These are phyloP conservation scores for Aspidapion aeneum DNA, from an alignment of 2,888 invertebrate species.

Conservation along the genomic window DNA sequence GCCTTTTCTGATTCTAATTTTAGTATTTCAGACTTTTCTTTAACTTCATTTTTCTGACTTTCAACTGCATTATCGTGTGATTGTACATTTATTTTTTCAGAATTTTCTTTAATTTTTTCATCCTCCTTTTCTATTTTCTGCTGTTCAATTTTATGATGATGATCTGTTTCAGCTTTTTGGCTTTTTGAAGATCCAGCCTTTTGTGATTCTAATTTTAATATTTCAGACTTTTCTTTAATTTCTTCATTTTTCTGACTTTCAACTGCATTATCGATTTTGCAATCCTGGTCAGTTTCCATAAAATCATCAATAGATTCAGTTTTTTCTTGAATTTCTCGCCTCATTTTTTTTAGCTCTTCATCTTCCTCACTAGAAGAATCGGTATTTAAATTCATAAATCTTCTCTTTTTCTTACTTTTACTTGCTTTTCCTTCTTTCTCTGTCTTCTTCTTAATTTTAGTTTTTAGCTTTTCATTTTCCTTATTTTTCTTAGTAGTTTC, in stretches of 20 bases:
- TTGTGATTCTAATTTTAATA: not conserved
- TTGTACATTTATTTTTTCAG: no score
- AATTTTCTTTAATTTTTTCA: no score
- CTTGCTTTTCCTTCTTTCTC: conserved; percentile 8
- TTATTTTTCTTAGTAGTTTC: no score
- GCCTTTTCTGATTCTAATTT: no score
- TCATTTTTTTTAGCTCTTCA: not conserved
- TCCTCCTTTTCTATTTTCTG: no score
- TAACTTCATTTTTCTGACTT: not conserved
- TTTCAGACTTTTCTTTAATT: conserved; percentile 2
- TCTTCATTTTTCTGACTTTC: not conserved
- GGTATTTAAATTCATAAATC: conserved; percentile 4
- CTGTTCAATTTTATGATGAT: no score
- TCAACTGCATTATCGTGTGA: not conserved
- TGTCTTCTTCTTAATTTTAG: conserved; percentile 3
- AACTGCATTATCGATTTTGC: not conserved
- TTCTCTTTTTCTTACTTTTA: conserved; percentile 8
- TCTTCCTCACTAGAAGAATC: not conserved
- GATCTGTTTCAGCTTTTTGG: no score
- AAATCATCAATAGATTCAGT: not conserved
- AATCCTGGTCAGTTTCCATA: not conserved
- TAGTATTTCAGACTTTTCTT: not conserved
- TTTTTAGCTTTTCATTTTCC: not conserved
- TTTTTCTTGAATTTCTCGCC: not conserved
- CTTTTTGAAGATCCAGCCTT: not conserved